These are phyloP conservation scores for Mystacides longicornis DNA, from an alignment of 2,888 invertebrate genomes.

Conservation along the genomic window DNA sequence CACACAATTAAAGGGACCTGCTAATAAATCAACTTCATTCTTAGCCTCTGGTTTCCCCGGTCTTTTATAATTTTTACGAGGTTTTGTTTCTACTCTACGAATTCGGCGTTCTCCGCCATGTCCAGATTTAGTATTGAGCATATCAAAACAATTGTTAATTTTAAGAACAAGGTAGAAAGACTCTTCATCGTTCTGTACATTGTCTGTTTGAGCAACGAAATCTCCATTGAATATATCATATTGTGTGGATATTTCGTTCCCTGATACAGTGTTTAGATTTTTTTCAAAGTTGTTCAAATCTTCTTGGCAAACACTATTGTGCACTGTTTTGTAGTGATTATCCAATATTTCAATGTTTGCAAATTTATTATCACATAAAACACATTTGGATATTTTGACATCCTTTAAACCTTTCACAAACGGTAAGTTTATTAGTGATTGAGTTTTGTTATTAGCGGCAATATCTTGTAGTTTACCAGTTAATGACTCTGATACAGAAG, in stretches of 20 bases:
- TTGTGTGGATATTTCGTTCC: not conserved
- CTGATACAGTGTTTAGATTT: not conserved
- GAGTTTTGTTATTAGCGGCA: not conserved
- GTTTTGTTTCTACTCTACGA: conserved; percentile 18
- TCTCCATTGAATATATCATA: not conserved
- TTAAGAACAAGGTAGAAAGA: not conserved
- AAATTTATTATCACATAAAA: not conserved
- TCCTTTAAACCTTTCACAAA: not conserved
- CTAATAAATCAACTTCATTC: not conserved
- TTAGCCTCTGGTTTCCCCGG: not conserved
- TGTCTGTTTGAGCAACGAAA: not conserved
- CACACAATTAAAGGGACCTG: conserved; percentile 43
- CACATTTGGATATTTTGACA: not conserved
- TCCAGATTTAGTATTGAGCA: not conserved
- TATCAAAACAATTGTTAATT: not conserved
- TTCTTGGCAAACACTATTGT: not conserved
- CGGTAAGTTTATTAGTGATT: not conserved
- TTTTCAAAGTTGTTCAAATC: not conserved
- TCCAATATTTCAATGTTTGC: not conserved
- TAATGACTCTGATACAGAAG: not conserved
- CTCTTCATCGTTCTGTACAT: not conserved
- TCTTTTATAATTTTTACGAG: conserved; percentile 21
- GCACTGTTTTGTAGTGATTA: not conserved
- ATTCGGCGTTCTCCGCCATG: not conserved
- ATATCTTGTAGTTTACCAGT: not conserved